phyloP scores from a whole-genome alignment of 2,113 vertebrate species.

The Thryonomys swinderianus region DNA sequence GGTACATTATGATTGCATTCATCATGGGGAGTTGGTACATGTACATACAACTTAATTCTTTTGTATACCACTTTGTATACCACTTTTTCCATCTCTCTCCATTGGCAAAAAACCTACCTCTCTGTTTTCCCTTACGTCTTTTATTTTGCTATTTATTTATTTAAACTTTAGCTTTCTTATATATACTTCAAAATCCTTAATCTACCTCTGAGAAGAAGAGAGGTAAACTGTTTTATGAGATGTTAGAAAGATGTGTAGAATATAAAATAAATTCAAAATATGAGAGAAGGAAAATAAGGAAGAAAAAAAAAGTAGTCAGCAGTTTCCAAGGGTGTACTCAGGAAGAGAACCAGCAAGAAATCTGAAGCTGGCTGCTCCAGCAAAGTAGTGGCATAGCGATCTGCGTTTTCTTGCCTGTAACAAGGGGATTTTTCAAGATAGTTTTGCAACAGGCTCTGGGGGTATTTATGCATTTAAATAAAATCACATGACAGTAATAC shows the following conservation, averaged over 20 bases:
- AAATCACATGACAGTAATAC: background rate
- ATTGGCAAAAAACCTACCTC: background rate
- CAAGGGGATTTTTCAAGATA: background rate
- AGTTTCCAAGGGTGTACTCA: background rate
- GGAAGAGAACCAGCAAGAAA: background rate
- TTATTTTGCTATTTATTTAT: background rate
- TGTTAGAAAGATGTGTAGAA: background rate
- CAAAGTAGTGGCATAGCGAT: background rate
- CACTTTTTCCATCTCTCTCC: background rate
- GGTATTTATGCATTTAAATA: background rate
- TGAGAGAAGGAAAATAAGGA: background rate
- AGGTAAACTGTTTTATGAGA: slow-evolving; percentile 24
- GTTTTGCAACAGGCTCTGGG: background rate
- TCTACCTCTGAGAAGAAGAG: slow-evolving; percentile 16
- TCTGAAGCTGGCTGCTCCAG: background rate
- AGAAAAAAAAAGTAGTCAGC: background rate
- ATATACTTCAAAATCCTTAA: slow-evolving; percentile 47
- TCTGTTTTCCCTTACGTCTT: background rate
- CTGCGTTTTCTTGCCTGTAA: background rate
- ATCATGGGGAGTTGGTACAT: background rate
- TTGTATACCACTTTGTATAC: background rate
- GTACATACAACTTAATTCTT: background rate
- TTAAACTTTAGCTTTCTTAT: background rate
- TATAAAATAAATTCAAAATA: slow-evolving; percentile 33
- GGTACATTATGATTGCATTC: background rate